phyloP scores from a whole-genome alignment of 2,888 invertebrate genomes.

The Andrena bucephala region DNA sequence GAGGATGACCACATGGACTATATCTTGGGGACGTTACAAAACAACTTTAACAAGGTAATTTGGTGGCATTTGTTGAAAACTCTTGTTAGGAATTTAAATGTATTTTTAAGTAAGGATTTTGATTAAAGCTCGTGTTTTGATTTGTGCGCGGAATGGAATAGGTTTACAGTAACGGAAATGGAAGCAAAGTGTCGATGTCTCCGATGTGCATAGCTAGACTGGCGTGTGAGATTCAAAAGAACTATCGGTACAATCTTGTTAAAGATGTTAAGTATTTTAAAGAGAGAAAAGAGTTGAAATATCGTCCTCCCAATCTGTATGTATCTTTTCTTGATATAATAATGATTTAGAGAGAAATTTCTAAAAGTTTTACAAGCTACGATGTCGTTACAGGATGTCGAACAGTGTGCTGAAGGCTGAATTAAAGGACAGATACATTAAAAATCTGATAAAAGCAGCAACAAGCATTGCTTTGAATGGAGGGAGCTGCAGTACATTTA shows the following conservation, averaged over 20 bases:
- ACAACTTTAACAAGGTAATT: conserved; percentile 73
- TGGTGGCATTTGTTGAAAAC: neutral
- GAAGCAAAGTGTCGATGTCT: conserved; percentile 63
- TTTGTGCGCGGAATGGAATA: neutral
- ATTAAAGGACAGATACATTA: conserved; percentile 72
- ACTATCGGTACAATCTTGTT: conserved; percentile 75
- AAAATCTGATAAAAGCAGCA: conserved; percentile 77
- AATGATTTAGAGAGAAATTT: neutral
- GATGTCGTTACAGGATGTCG: conserved; percentile 76
- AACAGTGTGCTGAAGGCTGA: conserved; percentile 74
- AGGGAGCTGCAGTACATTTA: conserved; percentile 69
- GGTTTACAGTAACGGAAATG: conserved; percentile 28
- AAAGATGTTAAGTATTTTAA: conserved; percentile 65
- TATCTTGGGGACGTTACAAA: conserved; percentile 70
- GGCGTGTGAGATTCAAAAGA: conserved; percentile 81
- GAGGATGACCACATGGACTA: conserved; percentile 64
- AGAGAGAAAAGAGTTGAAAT: conserved; percentile 65
- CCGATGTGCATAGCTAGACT: conserved; percentile 81
- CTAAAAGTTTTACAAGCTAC: neutral
- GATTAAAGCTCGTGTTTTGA: neutral
- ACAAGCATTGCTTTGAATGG: conserved; percentile 72
- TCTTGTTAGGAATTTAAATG: neutral
- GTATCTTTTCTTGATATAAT: conserved; percentile 36
- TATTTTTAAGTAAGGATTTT: neutral
- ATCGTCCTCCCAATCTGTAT: conserved; percentile 78